Percentiles rank a stretch among this genome's conserved stretches.
Evolutionary conservation across 2,797 vertebrate species (phyloP).

Genomic region (Saxicola maurus): DNA sequence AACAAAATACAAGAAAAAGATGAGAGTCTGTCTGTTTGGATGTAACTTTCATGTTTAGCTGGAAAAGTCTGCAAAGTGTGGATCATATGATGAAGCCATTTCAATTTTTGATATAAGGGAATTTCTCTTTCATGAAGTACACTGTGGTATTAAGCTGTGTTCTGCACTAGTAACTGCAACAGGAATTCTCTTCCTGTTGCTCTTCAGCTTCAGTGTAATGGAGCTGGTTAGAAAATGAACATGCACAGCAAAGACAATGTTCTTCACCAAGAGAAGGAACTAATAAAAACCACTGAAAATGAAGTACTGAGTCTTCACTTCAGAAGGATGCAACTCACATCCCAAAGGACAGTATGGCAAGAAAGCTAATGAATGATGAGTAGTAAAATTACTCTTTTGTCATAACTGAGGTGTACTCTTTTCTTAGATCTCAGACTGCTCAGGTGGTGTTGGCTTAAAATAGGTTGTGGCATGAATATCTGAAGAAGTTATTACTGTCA

Average conservation of each 20-base stretch:
- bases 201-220: not conserved
- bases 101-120: not conserved
- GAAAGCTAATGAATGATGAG: not conserved
- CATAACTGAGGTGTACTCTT: not conserved
- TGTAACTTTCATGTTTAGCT: not conserved
- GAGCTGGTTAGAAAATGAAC: not conserved
- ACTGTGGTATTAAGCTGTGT: not conserved
- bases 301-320: constrained; percentile 11
- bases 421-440: not conserved
- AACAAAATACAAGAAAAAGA: not conserved
- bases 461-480: not conserved
- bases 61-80: not conserved
- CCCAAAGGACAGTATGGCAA: constrained; percentile 13
- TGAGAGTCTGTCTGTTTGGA: not conserved
- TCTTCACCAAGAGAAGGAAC: constrained; percentile 26
- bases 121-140: not conserved
- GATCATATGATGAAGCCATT: not conserved
- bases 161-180: not conserved
- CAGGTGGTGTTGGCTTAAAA: not conserved
- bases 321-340: constrained; percentile 15
- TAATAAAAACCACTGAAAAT: constrained; percentile 4
- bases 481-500: constrained; percentile 24
- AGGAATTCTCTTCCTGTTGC: not conserved
- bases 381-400: constrained; percentile 16
- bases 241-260: not conserved